These are phyloP conservation scores for Siphamia tubifer DNA, from an alignment of 2,113 vertebrate genomes.

Conservation along the genomic window DNA sequence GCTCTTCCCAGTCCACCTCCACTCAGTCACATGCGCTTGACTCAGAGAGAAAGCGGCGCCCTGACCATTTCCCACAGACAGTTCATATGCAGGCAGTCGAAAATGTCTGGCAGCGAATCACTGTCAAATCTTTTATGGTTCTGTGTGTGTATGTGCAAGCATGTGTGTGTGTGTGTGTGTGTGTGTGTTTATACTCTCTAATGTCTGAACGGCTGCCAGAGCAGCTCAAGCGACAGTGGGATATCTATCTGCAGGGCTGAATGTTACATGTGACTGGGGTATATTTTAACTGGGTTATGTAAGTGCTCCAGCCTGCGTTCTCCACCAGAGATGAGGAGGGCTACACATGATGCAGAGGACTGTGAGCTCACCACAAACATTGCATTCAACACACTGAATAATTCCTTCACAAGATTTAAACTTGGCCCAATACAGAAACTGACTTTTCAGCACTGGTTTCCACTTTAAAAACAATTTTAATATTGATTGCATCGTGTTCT, in stretches of 20 bases:
- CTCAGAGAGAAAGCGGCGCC: slow-evolving; percentile 60
- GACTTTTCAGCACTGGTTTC: slow-evolving; percentile 13
- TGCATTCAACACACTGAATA: slow-evolving; percentile 61
- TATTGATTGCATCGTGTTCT: background rate
- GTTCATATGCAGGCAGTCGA: slow-evolving; percentile 71
- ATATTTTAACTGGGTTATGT: slow-evolving; percentile 84
- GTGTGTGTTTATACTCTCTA: slow-evolving; percentile 44
- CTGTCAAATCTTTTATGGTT: slow-evolving; percentile 65
- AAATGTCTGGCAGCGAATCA: slow-evolving; percentile 68
- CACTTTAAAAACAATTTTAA: slow-evolving; percentile 13
- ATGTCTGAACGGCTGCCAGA: slow-evolving; percentile 75
- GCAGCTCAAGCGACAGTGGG: slow-evolving; percentile 73
- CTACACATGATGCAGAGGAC: slow-evolving; percentile 72
- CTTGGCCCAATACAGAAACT: slow-evolving; percentile 16
- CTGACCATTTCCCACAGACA: slow-evolving; percentile 62
- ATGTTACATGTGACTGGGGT: slow-evolving; percentile 81
- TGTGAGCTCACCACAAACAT: slow-evolving; percentile 58
- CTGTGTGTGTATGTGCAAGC: slow-evolving; percentile 14
- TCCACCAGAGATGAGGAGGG: slow-evolving; percentile 70
- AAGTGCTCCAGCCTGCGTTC: slow-evolving; percentile 75
- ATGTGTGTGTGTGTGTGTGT: slow-evolving; percentile 26
- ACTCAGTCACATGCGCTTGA: slow-evolving; percentile 74
- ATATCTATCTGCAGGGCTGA: slow-evolving; percentile 78
- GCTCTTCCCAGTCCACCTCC: slow-evolving; percentile 49
- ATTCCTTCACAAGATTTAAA: slow-evolving; percentile 50